phyloP scores from a whole-genome alignment of 2,113 vertebrate species.

The Labeo rohita region DNA sequence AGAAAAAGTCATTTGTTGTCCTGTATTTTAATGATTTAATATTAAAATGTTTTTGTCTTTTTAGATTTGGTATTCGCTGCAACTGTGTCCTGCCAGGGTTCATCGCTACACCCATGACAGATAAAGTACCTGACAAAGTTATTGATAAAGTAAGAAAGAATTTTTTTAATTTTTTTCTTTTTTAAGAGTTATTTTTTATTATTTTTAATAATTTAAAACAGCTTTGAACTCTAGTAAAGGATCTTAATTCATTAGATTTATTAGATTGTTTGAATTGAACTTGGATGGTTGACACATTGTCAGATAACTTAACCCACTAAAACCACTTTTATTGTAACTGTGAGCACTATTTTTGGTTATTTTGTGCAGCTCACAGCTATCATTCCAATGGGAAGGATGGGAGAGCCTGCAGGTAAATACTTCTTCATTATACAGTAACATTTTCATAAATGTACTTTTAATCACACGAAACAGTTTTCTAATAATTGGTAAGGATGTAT shows the following conservation, averaged over 20 bases:
- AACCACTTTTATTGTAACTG: background rate
- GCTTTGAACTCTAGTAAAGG: background rate
- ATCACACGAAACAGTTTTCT: too few species aligned
- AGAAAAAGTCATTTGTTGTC: background rate
- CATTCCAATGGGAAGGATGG: constrained; percentile 81
- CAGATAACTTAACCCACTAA: background rate
- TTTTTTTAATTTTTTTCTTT: background rate
- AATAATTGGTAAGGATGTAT: too few species aligned
- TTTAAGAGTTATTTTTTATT: background rate
- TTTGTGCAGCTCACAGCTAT: constrained; percentile 69
- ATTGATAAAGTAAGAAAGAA: constrained; percentile 76
- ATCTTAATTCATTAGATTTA: background rate
- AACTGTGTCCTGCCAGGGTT: constrained; percentile 87
- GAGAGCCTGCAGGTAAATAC: constrained; percentile 78
- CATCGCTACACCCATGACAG: constrained; percentile 85
- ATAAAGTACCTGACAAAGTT: constrained; percentile 84
- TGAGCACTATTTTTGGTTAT: background rate
- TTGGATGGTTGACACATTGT: too few species aligned
- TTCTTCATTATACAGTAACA: background rate
- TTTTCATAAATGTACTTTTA: background rate
- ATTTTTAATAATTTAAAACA: background rate
- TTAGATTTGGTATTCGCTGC: constrained; percentile 75
- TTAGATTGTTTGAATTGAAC: too few species aligned
- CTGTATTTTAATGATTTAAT: background rate
- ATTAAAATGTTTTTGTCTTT: background rate